Evolutionary conservation across 2,797 vertebrate species (phyloP), one percentile per base, ranked within the genome.

Genomic region (Tangara arthus): DNA sequence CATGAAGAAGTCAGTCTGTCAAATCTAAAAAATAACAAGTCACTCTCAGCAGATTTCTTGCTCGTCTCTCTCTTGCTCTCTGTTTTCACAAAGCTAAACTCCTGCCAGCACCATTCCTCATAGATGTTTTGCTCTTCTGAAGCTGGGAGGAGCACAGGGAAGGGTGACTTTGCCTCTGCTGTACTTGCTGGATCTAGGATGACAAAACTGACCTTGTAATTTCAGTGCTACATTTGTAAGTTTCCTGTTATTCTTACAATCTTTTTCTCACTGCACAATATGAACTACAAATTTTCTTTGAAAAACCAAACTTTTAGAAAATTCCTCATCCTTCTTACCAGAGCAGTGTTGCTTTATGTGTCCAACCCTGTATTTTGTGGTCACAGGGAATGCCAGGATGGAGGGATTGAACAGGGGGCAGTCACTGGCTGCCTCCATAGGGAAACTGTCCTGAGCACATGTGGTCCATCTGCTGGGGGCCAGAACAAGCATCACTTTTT

Each of bases 381-480:
- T 78, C 42, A 28, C 14, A 50, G 26, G 9, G 30, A 78, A 68
- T 37, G 15, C 26, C 5, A 4, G 55, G 23, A 11, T 78, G 61
- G 32, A 61, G 32, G 30, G 27, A 27, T 55, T 82, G 59, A 84
- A 27, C 0, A 0, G 28, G 15, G 30, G 28, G 72, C 9, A 50
- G 35, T 21, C 53, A 0, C 34, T 70, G 72, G 30, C 70, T 88
- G 64, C 46, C 24, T 61, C 44, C 18, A 13, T 16, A 22, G 59
- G 7, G 39, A 66, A 90, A 32, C 57, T 55, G 37, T 50, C 60
- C 17, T 1, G 47, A 82, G 53, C 57, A 78, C 49, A 69, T 65
- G 53, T 19, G 15, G 42, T 63, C 79, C 60, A 22, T 91, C 60
- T 91, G 82, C 87, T 70, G 46, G 55, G 59, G 37, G 41, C 26